phyloP scores from a whole-genome alignment of 2,797 vertebrate genomes.

The Argyrosomus regius region DNA sequence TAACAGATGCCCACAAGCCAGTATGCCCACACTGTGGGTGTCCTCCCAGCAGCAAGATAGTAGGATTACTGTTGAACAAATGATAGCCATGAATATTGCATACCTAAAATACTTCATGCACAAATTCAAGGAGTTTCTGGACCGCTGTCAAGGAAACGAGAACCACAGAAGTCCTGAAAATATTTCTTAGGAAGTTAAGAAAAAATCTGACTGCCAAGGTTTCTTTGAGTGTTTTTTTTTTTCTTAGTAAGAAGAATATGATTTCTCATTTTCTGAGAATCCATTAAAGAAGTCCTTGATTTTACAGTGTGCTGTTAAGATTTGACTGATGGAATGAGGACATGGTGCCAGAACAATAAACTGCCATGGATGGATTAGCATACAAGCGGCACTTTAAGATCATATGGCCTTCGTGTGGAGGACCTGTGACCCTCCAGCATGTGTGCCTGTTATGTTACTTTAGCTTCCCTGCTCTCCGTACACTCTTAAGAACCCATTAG shows the following conservation, averaged over 20 bases:
- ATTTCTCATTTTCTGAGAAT: slow-evolving; percentile 12
- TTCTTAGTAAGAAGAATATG: background rate
- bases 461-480: background rate
- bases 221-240: background rate
- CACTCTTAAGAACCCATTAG: background rate
- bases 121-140: background rate
- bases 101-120: slow-evolving; percentile 11
- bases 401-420: slow-evolving; percentile 34
- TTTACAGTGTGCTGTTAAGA: slow-evolving; percentile 44
- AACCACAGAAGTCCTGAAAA: background rate
- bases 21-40: slow-evolving; percentile 41
- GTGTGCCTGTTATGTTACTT: background rate
- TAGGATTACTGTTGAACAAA: slow-evolving; percentile 22
- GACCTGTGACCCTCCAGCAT: slow-evolving; percentile 17
- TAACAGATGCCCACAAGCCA: slow-evolving; percentile 40
- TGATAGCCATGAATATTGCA: slow-evolving; percentile 6
- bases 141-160: background rate
- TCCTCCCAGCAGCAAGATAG: slow-evolving; percentile 29
- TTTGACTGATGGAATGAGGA: slow-evolving; percentile 72
- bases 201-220: too few species aligned
- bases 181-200: too few species aligned
- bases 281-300: slow-evolving; percentile 32
- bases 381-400: slow-evolving; percentile 41
- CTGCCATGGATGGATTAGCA: slow-evolving; percentile 59
- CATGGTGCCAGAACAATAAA: slow-evolving; percentile 67